A percentile compares a stretch with the other conserved stretches of the same genome.
Conservation (phyloP, 2,113 vertebrate genomes). For the Ascaphus truei region DNA sequence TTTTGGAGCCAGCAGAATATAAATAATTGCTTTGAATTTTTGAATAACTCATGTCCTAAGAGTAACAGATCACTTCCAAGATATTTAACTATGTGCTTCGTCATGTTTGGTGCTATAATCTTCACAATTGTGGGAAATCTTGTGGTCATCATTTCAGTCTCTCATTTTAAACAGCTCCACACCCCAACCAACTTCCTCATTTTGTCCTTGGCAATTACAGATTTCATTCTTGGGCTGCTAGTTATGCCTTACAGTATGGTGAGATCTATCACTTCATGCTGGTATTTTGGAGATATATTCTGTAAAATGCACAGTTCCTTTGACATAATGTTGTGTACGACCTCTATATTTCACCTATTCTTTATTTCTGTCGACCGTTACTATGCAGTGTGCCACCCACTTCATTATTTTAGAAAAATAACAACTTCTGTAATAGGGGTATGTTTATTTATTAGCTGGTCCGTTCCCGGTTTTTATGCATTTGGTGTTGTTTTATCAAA, state of each 20-base stretch:
- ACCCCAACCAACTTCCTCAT: constrained; percentile 46
- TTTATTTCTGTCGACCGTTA: constrained; percentile 47
- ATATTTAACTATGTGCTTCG: neutral
- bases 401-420: constrained; percentile 43
- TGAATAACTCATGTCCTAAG: constrained; percentile 38
- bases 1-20: neutral
- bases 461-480: constrained; percentile 37
- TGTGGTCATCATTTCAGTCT: constrained; percentile 31
- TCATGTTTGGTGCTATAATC: neutral
- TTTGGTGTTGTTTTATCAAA: constrained; percentile 46
- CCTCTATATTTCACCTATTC: constrained; percentile 43
- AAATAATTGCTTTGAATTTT: constrained; percentile 29
- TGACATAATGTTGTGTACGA: constrained; percentile 39
- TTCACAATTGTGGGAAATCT: constrained; percentile 34
- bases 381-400: constrained; percentile 31
- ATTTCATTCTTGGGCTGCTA: constrained; percentile 34
- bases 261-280: constrained; percentile 39
- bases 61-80: neutral
- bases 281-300: constrained; percentile 37
- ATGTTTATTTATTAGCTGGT: constrained; percentile 41
- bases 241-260: constrained; percentile 40
- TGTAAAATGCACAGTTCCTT: constrained; percentile 40
- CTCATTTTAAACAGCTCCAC: constrained; percentile 41
- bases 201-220: constrained; percentile 40
- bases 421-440: constrained; percentile 9